Evolutionary conservation across 2,888 invertebrate species (phyloP).

Genomic region (Catocala sponsa): DNA sequence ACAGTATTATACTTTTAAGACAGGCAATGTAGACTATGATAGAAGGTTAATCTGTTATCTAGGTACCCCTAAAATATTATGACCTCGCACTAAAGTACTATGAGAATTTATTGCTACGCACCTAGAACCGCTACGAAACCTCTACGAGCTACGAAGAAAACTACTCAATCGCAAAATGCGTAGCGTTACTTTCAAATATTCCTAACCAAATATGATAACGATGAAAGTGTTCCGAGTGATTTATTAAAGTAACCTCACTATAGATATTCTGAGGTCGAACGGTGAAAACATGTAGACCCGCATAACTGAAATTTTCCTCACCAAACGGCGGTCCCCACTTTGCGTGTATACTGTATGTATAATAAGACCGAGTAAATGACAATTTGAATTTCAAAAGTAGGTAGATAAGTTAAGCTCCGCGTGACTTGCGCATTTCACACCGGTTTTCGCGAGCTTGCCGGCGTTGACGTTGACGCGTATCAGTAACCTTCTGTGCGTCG

Average conservation of each 20-base stretch:
- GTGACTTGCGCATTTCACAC: conserved; percentile 87
- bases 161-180: conserved; percentile 14
- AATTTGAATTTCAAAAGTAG: conserved; percentile 81
- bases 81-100: conserved; percentile 8
- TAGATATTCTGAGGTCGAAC: conserved; percentile 49
- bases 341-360: conserved; percentile 68
- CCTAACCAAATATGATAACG: conserved; percentile 28
- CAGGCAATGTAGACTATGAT: too few relatives aligned
- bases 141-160: conserved; percentile 36
- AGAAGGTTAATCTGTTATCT: too few relatives aligned
- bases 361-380: conserved; percentile 75
- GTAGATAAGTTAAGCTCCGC: conserved; percentile 77
- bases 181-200: conserved; percentile 22
- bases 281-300: conserved; percentile 59
- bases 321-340: conserved; percentile 57
- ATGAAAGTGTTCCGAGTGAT: conserved; percentile 45
- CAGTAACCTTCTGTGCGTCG: conserved; percentile 69
- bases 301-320: conserved; percentile 62
- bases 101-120: conserved; percentile 19
- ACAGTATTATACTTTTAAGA: too few relatives aligned
- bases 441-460: conserved; percentile 68
- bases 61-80: conserved; percentile 8
- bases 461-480: conserved; percentile 69
- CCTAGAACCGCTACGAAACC: conserved; percentile 33
- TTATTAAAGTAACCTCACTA: conserved; percentile 51